Percentiles rank a stretch among this genome's conserved stretches.
Evolutionary conservation across 2,113 vertebrate genomes (phyloP).

Genomic region (Anhinga rufa): DNA sequence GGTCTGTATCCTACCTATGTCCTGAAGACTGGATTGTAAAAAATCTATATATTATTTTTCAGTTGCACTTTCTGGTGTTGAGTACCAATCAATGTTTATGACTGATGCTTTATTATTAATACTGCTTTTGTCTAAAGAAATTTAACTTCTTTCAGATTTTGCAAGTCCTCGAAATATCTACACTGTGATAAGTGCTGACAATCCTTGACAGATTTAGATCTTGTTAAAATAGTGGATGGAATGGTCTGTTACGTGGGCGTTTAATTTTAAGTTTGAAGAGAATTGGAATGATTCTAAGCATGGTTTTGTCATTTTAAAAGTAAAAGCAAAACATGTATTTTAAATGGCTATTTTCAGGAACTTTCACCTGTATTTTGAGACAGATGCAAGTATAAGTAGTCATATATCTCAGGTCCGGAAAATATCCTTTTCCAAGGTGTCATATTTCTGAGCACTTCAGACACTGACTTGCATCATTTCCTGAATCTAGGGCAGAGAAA

Average conservation of each 20-base stretch:
- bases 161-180: neutral
- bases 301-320: neutral
- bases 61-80: neutral
- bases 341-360: neutral
- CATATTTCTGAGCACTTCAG: neutral
- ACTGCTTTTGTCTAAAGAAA: neutral
- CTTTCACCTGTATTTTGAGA: neutral
- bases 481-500: conserved; percentile 34
- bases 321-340: neutral
- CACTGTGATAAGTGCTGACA: neutral
- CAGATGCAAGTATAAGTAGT: neutral
- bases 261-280: neutral
- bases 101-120: neutral
- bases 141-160: neutral
- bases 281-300: neutral
- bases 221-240: conserved; percentile 27
- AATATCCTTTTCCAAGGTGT: neutral
- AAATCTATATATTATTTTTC: neutral
- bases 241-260: neutral
- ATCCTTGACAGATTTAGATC: conserved; percentile 26
- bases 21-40: neutral
- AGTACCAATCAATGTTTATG: neutral
- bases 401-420: neutral
- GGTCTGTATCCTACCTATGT: neutral
- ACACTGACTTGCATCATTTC: neutral